Conservation (phyloP, 2,113 vertebrate species). For the Lynx canadensis region DNA sequence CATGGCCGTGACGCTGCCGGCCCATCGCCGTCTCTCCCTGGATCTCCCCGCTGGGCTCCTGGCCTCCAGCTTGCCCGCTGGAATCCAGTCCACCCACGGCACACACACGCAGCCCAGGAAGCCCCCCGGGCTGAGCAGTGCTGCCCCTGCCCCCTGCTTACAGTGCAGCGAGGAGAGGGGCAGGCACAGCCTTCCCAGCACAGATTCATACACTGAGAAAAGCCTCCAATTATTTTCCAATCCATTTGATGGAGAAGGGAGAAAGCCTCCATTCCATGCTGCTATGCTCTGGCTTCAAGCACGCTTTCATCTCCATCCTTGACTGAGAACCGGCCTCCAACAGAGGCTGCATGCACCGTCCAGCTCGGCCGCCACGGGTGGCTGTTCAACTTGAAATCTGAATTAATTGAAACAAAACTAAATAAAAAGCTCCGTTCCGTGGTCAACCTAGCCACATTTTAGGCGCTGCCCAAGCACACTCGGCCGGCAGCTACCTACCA, state of each 20-base stretch:
- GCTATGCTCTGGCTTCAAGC: too few species aligned
- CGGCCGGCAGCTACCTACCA: neutral
- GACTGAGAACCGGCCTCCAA: neutral
- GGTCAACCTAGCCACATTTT: neutral
- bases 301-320: rapidly evolving
- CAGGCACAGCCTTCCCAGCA: too few species aligned
- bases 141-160: neutral
- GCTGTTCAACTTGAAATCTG: neutral
- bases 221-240: neutral
- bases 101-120: neutral
- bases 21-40: neutral
- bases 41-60: neutral
- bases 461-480: neutral
- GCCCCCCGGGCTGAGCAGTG: neutral
- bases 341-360: rapidly evolving
- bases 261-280: too few species aligned
- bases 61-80: neutral
- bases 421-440: rapidly evolving
- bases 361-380: rapidly evolving
- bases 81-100: neutral
- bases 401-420: neutral
- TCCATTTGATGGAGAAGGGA: neutral
- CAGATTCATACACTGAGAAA: neutral
- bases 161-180: neutral
- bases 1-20: neutral